Evolutionary conservation across 2,797 vertebrate genomes (phyloP), one percentile per base, ranked within the genome.

Genomic region (Sebastes paucispinis): DNA sequence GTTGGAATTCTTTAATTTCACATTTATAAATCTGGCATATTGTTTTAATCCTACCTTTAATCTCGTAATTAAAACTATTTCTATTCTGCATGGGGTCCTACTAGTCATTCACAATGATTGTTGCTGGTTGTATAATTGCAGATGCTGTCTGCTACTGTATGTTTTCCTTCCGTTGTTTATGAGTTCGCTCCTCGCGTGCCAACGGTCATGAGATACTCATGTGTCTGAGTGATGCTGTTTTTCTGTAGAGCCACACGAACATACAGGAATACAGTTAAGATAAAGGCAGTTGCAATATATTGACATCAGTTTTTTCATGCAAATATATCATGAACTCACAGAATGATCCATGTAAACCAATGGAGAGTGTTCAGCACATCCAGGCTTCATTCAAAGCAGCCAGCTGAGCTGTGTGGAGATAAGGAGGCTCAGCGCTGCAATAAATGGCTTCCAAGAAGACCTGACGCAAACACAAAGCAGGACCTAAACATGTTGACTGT

Each of bases 381-480:
- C 22, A 64, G 64, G 64, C 77, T 62, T 72, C 71, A 86, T 85
- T 89, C 85, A 91, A 91, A 85, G 39, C 76, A 90, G 87, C 52
- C 66, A 3, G 52, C 34, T 31, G 63, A 75, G 58, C 62, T 59
- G 39, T 75, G 50, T n/a, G 50, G 20, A 57, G 83, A 90, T 89
- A 85, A 87, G 54, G 29, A 60, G 4, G 31, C 59, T 78, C 62
- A 5, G 55, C 27, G 1, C 68, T 47, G 68, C 63, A 78, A 72
- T 36, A 78, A 71, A 73, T 11, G 6, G 4, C 59, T 59, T 68
- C 5, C 3, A 16, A 69, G 11, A 34, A 82, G 6, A 34, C 55
- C 29, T 31, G 7, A 71, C 0, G 13, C 32, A 78, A 22, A 77
- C 32, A 77, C 32, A 31, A 31, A 24, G 7, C 63, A 39, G 47